These are phyloP conservation scores for Dendrocincla tyrannina DNA, from an alignment of 2,797 vertebrate species.

Conservation along the genomic window DNA sequence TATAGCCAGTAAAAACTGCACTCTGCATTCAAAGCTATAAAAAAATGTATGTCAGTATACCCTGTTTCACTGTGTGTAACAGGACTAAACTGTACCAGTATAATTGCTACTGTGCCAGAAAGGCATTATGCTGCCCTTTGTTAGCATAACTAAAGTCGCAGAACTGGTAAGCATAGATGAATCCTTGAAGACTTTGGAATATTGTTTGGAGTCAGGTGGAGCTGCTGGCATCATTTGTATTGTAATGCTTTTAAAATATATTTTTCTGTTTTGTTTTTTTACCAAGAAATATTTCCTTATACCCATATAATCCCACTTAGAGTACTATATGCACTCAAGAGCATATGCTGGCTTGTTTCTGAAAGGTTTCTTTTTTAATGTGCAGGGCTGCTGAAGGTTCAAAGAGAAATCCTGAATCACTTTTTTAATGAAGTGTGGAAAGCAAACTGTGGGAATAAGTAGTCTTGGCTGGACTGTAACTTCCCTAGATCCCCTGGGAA, in stretches of 20 bases:
- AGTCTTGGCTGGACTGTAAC: slow-evolving; percentile 26
- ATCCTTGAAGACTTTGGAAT: background rate
- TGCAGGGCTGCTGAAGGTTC: background rate
- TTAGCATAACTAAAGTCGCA: slow-evolving; percentile 19
- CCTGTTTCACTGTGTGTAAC: background rate
- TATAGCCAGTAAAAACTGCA: background rate
- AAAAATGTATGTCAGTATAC: background rate
- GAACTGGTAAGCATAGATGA: background rate
- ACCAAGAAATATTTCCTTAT: background rate
- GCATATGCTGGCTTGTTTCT: background rate
- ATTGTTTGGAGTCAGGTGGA: background rate
- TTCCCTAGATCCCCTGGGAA: slow-evolving; percentile 10
- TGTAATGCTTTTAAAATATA: background rate
- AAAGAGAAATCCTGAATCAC: slow-evolving; percentile 22
- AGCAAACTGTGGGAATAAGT: slow-evolving; percentile 36
- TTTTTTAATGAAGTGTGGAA: slow-evolving; percentile 56
- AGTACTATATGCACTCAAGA: background rate
- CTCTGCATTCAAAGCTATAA: background rate
- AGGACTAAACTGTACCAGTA: background rate
- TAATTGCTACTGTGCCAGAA: background rate
- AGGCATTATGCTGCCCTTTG: background rate
- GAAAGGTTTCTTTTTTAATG: background rate
- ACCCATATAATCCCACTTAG: background rate
- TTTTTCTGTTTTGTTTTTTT: background rate
- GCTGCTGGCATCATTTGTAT: background rate